Base-by-base conservation (phyloP, 2,113 vertebrate species). In the Heptranchias perlo region DNA sequence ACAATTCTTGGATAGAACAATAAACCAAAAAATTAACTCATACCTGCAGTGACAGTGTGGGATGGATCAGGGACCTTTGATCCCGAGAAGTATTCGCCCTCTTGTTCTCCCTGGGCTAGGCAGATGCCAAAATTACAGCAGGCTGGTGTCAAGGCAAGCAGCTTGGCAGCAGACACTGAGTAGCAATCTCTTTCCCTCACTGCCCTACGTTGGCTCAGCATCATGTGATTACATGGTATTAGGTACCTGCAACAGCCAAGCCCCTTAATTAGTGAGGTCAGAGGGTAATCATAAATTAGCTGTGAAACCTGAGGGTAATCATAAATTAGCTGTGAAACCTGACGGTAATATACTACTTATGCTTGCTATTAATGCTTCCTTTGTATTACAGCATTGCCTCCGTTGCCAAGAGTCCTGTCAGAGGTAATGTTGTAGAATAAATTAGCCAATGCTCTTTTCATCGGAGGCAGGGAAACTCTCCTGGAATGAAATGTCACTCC, bases 201-300 rank as follows among this genome's bases (percentile, higher is more conserved):
- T 84, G 99, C 98, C 0, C 97, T 96, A 4, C 98, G 97, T 97
- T 99, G 99, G 97, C 99, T 99, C 97, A 98, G 96, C 99, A 99
- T 99, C 98, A 99, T 99, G 97, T 99, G 99, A 97, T 99, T 99
- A 97, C 99, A 99, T 0, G 99, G 99, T 97, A 99, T 98, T 97
- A 99, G 98, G 96, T 99, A 99, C 97, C 99, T 99, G 97, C 62
- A 97, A 97, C 0, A 97, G 67, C 87, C 97, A 65, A 0, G 21
- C 6, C 47, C n/a, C 31, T 16, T 23, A 18, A 16, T 97, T 96
- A 96, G 28, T 67, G 47, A 62, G 96, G 96, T 25, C 25, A 96
- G n/a, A n/a, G 49, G 49, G 13, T 91, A 16, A 35, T n/a, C 31
- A 35, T 58, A 58, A 91, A 91, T 31, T 91, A 61, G 49, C 87